These are phyloP conservation scores for Cryptocheilus praepositus DNA, from an alignment of 2,888 invertebrate genomes.

Conservation along the genomic window DNA sequence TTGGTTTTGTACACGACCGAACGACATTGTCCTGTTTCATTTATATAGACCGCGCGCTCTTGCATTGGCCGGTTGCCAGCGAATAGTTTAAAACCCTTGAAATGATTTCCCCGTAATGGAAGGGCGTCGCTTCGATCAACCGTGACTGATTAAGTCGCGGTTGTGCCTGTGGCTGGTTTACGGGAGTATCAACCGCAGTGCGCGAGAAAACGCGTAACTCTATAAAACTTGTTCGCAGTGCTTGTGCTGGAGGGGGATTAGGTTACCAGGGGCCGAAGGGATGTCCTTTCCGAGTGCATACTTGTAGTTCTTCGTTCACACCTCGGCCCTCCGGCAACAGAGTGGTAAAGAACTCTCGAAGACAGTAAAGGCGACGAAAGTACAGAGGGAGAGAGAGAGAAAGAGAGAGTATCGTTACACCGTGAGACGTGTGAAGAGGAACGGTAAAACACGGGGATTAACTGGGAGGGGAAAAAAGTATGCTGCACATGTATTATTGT, in stretches of 20 bases:
- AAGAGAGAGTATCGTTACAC: neutral
- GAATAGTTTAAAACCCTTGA: constrained; percentile 44
- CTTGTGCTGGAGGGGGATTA: constrained; percentile 52
- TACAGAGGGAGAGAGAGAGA: too few species aligned
- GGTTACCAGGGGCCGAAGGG: constrained; percentile 59
- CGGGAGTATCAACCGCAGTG: constrained; percentile 21
- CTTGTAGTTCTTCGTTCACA: constrained; percentile 74
- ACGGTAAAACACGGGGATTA: too few species aligned
- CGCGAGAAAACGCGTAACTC: constrained; percentile 60
- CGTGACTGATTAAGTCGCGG: constrained; percentile 57
- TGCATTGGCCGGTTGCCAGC: constrained; percentile 38
- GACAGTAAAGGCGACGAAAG: constrained; percentile 30
- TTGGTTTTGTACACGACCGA: neutral
- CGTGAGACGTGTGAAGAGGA: neutral
- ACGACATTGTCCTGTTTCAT: neutral
- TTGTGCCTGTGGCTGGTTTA: constrained; percentile 21
- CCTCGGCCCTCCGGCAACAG: constrained; percentile 60
- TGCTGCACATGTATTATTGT: neutral
- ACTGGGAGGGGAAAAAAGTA: constrained; percentile 4
- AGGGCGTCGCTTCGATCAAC: constrained; percentile 58
- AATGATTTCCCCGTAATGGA: constrained; percentile 49
- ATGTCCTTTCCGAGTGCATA: constrained; percentile 64
- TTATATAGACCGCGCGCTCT: constrained; percentile 1
- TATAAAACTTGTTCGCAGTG: constrained; percentile 59
- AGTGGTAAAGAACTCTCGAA: constrained; percentile 46